Evolutionary conservation across 2,888 invertebrate species (phyloP).

Genomic region (Hipparchia semele): DNA sequence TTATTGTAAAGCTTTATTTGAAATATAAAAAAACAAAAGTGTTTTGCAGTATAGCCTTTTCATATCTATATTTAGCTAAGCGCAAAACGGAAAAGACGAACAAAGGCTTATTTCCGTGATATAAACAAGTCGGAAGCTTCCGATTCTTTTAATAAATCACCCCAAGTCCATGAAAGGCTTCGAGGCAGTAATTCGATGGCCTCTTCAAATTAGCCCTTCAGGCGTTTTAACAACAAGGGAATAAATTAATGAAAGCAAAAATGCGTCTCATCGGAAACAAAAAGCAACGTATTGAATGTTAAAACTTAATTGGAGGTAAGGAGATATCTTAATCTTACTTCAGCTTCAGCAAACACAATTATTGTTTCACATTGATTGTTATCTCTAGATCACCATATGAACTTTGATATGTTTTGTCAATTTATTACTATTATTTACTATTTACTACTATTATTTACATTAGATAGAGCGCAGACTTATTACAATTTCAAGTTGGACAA

Average conservation of each 20-base stretch:
- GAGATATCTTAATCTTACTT: no score
- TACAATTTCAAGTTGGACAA: no score
- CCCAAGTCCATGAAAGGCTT: constrained; percentile 53
- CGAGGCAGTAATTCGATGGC: constrained; percentile 59
- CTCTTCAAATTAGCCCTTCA: constrained; percentile 59
- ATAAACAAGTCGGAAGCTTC: constrained; percentile 44
- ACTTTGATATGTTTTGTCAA: no score
- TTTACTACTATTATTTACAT: no score
- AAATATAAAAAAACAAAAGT: not conserved
- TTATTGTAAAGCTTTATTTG: not conserved
- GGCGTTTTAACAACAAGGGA: constrained; percentile 57
- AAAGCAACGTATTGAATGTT: constrained; percentile 36
- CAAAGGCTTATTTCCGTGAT: constrained; percentile 40
- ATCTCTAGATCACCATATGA: no score
- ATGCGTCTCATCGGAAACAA: constrained; percentile 43
- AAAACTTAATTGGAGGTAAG: constrained; percentile 30
- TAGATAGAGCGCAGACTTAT: no score
- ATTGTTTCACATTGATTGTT: no score
- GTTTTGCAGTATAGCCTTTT: constrained; percentile 7
- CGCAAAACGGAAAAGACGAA: constrained; percentile 29
- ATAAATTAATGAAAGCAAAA: constrained; percentile 51
- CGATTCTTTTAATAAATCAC: constrained; percentile 55
- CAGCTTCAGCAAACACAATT: no score
- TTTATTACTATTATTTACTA: no score
- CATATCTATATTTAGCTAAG: constrained; percentile 20